Evolutionary conservation across 2,113 vertebrate genomes (phyloP).

Genomic region (Anolis sagrei): DNA sequence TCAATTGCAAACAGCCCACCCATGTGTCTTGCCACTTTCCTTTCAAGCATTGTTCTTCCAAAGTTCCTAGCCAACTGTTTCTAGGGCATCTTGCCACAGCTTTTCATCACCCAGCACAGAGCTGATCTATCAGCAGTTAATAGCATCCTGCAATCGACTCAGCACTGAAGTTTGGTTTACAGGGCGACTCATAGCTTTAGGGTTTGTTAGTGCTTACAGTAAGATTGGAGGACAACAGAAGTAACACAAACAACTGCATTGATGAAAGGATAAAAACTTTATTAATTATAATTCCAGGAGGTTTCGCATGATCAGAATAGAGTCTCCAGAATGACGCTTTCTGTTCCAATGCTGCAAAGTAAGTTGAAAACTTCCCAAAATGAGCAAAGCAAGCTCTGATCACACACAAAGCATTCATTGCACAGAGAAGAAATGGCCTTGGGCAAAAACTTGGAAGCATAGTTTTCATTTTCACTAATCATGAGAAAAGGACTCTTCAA

Average conservation of each 20-base stretch:
- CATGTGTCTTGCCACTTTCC: neutral
- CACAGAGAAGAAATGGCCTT: neutral
- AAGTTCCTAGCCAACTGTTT: constrained; percentile 5
- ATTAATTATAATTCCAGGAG: neutral
- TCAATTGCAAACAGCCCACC: neutral
- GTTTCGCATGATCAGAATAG: neutral
- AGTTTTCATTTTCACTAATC: too few relatives aligned
- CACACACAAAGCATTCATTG: neutral
- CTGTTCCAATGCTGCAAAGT: neutral
- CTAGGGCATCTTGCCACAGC: neutral
- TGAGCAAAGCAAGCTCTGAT: neutral
- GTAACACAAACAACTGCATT: neutral
- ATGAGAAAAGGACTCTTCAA: too few relatives aligned
- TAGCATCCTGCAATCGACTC: neutral
- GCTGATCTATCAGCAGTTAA: constrained; percentile 4
- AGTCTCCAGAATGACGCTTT: too few relatives aligned
- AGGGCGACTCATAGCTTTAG: neutral
- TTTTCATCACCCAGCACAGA: constrained; percentile 1
- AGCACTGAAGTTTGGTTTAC: neutral
- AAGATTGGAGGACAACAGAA: neutral
- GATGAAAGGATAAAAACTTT: neutral
- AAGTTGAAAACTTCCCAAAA: neutral
- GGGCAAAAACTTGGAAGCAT: neutral
- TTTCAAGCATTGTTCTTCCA: constrained; percentile 8
- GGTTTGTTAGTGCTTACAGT: neutral